Conservation (phyloP, 2,888 invertebrate genomes). For the Drosophila cyrtoloma region DNA sequence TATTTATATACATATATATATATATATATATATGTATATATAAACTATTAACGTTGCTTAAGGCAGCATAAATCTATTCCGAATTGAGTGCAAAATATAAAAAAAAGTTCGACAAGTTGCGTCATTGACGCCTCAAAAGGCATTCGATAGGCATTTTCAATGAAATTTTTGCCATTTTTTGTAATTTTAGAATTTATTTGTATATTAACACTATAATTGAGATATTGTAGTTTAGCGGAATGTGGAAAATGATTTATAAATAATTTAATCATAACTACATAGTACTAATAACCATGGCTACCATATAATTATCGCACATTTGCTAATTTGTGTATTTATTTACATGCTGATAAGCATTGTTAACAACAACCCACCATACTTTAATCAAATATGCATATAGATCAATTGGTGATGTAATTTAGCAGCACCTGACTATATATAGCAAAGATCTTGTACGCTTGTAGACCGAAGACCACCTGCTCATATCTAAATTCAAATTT, state of each 20-base stretch:
- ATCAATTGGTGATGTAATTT: neutral
- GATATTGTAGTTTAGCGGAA: constrained; percentile 48
- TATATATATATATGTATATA: constrained; percentile 1
- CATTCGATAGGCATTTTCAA: constrained; percentile 40
- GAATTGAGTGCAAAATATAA: constrained; percentile 18
- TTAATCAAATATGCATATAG: neutral
- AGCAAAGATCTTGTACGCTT: neutral
- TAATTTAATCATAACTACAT: constrained; percentile 41
- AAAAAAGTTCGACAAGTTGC: constrained; percentile 20
- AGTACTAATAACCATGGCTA: neutral
- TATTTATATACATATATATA: constrained; percentile 7
- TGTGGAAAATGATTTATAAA: constrained; percentile 48
- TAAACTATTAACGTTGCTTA: constrained; percentile 5
- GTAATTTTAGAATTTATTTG: constrained; percentile 13
- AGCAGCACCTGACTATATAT: neutral
- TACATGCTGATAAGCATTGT: neutral
- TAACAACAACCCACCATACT: neutral
- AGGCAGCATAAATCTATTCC: constrained; percentile 29
- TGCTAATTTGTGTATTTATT: neutral
- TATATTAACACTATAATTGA: constrained; percentile 49
- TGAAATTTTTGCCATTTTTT: constrained; percentile 29
- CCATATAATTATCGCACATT: neutral
- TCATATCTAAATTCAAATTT: neutral
- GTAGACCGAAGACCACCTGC: neutral
- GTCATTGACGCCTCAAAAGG: constrained; percentile 47